phyloP scores from a whole-genome alignment of 23 tunicate genomes.

The Pegea sp. region DNA sequence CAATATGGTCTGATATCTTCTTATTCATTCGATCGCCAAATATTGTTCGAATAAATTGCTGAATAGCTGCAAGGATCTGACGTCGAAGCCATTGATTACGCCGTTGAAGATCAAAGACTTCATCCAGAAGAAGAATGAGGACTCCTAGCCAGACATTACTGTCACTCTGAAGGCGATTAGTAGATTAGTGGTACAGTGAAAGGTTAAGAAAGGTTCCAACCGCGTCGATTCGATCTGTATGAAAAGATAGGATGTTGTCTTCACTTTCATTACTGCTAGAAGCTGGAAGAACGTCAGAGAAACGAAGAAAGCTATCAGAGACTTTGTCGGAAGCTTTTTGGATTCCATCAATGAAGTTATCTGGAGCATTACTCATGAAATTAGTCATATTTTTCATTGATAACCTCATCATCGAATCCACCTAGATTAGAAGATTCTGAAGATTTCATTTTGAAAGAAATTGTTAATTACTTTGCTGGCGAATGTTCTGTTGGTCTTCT shows the following conservation, averaged over 20 bases:
- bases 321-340: conserved; percentile 73
- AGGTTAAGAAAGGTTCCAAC: too few species aligned
- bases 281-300: conserved; percentile 34
- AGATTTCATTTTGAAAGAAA: background rate
- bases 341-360: conserved; percentile 67
- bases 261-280: too few species aligned
- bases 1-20: conserved; percentile 64
- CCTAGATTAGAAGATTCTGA: conserved; percentile 1
- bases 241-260: too few species aligned
- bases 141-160: conserved; percentile 68
- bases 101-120: conserved; percentile 65
- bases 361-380: conserved; percentile 76
- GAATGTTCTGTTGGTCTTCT: conserved; percentile 44
- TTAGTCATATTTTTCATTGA: conserved; percentile 52
- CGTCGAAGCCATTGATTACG: conserved; percentile 83
- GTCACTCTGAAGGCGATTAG: too few species aligned
- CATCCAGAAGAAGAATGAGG: conserved; percentile 64
- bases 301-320: conserved; percentile 35
- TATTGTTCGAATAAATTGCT: conserved; percentile 49
- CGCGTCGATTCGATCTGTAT: too few species aligned
- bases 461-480: conserved; percentile 33
- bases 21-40: conserved; percentile 81
- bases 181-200: too few species aligned
- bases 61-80: conserved; percentile 59
- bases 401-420: conserved; percentile 49